phyloP scores from a whole-genome alignment of 2,113 vertebrate species.

The Plestiodon gilberti region DNA sequence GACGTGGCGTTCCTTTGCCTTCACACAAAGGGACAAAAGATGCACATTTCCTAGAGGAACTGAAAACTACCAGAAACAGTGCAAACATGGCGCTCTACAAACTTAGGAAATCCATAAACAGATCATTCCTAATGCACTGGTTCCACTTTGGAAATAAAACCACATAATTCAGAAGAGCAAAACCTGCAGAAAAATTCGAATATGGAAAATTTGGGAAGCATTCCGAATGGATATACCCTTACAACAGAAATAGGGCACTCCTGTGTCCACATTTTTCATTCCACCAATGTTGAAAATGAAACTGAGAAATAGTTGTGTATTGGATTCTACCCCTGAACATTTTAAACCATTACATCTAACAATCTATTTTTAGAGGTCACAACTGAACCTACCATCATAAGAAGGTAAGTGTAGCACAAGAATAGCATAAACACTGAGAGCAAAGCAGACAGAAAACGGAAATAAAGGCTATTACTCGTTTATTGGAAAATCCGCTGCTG shows the following conservation, averaged over 20 bases:
- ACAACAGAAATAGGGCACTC: not conserved
- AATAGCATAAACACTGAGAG: slow-evolving; percentile 6
- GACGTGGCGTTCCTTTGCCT: no score
- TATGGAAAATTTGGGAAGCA: no score
- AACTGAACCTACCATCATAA: not conserved
- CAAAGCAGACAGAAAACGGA: slow-evolving; percentile 3
- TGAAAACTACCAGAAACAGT: no score
- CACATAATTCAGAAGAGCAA: no score
- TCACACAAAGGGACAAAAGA: no score
- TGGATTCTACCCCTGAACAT: not conserved
- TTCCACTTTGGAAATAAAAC: no score
- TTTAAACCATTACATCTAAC: not conserved
- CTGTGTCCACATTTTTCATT: not conserved
- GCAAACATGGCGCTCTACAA: no score
- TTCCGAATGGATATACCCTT: not conserved
- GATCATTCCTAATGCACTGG: no score
- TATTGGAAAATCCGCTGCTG: not conserved
- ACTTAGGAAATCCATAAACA: no score
- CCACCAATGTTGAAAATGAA: not conserved
- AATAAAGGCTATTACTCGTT: slow-evolving; percentile 5
- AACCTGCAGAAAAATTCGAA: no score
- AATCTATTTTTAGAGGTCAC: not conserved
- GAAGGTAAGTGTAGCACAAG: not conserved
- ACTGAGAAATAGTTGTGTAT: not conserved
- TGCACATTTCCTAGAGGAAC: no score